Evolutionary conservation across 2,888 invertebrate species (phyloP).

Genomic region (Gari tellinella): DNA sequence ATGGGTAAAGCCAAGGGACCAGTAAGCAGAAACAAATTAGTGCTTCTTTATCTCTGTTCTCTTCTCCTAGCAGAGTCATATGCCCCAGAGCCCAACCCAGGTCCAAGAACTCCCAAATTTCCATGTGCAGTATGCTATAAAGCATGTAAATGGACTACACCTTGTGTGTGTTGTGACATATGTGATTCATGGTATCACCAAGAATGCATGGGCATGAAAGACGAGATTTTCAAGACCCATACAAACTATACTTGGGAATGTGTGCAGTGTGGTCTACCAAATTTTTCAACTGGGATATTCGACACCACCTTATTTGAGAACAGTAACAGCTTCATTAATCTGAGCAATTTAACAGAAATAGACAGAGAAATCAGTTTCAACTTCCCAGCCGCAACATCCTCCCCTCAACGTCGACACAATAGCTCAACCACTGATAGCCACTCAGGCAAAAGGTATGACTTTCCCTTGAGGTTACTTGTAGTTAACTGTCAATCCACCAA

Average conservation of each 20-base stretch:
- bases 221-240: constrained; percentile 26
- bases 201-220: constrained; percentile 41
- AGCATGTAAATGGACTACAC: constrained; percentile 18
- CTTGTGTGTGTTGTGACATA: constrained; percentile 26
- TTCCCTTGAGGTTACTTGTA: too few species aligned
- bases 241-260: constrained; percentile 36
- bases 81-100: constrained; percentile 32
- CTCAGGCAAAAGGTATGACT: too few species aligned
- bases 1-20: constrained; percentile 9
- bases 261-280: constrained; percentile 33
- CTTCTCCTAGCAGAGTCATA: constrained; percentile 19
- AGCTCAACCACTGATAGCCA: too few species aligned
- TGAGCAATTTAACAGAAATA: too few species aligned
- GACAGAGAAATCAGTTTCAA: too few species aligned
- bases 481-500: too few species aligned
- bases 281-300: constrained; percentile 26
- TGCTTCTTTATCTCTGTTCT: constrained; percentile 23
- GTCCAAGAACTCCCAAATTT: constrained; percentile 24
- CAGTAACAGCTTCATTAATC: constrained; percentile 10
- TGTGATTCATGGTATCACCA: constrained; percentile 42
- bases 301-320: constrained; percentile 22
- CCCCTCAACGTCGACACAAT: too few species aligned
- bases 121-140: constrained; percentile 25
- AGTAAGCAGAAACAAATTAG: constrained; percentile 22
- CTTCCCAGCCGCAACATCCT: too few species aligned